These are phyloP conservation scores for Amphipyra tragopoginis DNA, from an alignment of 2,888 invertebrate genomes.

Conservation along the genomic window DNA sequence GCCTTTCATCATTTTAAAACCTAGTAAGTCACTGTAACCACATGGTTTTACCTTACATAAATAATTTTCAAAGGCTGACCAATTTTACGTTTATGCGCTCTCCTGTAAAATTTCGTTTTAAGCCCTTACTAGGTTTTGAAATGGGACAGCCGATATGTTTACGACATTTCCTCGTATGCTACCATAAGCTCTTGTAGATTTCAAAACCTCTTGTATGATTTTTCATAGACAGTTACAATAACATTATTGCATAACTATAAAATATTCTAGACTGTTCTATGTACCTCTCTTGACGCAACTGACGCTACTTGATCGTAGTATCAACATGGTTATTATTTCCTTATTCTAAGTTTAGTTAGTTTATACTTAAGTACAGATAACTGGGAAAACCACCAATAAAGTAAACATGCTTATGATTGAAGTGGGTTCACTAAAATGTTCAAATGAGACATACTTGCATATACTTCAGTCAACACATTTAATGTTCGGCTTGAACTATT, in stretches of 20 bases:
- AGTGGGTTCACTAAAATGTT: constrained; percentile 13
- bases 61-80: too few species aligned
- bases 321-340: background rate
- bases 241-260: constrained; percentile 6
- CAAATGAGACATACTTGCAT: too few species aligned
- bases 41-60: too few species aligned
- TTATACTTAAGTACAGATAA: background rate
- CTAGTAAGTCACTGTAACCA: too few species aligned
- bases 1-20: too few species aligned
- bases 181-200: background rate
- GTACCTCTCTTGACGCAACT: constrained; percentile 1
- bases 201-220: background rate
- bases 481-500: too few species aligned
- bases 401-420: background rate
- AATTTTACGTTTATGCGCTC: too few species aligned
- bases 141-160: too few species aligned
- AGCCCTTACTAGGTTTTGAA: too few species aligned
- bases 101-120: too few species aligned
- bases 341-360: constrained; percentile 1
- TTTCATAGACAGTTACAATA: background rate
- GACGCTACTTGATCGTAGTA: constrained; percentile 3
- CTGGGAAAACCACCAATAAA: constrained; percentile 9
- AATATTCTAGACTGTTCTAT: constrained; percentile 3
- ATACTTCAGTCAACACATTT: too few species aligned
- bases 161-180: background rate